Evolutionary conservation across 1,140 invertebrate genomes (phyloP).

Genomic region (Drosophila fuyamai): DNA sequence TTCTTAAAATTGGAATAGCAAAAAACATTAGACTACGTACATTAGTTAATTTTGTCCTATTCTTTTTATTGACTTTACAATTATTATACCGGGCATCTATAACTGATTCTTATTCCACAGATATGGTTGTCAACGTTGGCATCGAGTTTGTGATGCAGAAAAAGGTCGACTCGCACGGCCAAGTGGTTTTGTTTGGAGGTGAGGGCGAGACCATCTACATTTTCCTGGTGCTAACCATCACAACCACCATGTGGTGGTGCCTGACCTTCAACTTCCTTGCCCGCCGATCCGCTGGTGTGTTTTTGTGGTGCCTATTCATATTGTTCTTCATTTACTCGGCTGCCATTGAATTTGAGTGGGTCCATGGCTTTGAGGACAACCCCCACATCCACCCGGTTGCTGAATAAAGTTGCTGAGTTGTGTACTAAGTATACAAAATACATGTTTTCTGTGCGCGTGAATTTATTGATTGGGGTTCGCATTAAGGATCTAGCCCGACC

Average conservation of each 20-base stretch:
- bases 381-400: neutral
- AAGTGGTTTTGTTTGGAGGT: conserved; percentile 10
- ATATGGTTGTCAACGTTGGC: conserved; percentile 23
- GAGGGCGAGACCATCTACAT: conserved; percentile 51
- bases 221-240: conserved; percentile 39
- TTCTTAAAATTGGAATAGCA: too few relatives aligned
- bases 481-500: conserved; percentile 44
- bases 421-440: neutral
- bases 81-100: too few relatives aligned
- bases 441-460: conserved; percentile 1
- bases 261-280: conserved; percentile 40
- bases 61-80: neutral
- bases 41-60: too few relatives aligned
- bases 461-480: conserved; percentile 23
- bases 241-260: conserved; percentile 31
- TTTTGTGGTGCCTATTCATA: conserved; percentile 26
- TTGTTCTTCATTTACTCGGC: conserved; percentile 33
- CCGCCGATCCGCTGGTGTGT: conserved; percentile 54
- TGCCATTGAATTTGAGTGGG: conserved; percentile 5
- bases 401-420: neutral
- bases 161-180: neutral
- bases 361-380: conserved; percentile 34
- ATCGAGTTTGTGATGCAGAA: conserved; percentile 1
- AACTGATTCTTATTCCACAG: conserved; percentile 17
- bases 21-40: too few relatives aligned